Percentiles rank a stretch among this genome's conserved stretches.
phyloP scores from a whole-genome alignment of 2,888 invertebrate species.

The Pherbina coryleti region DNA sequence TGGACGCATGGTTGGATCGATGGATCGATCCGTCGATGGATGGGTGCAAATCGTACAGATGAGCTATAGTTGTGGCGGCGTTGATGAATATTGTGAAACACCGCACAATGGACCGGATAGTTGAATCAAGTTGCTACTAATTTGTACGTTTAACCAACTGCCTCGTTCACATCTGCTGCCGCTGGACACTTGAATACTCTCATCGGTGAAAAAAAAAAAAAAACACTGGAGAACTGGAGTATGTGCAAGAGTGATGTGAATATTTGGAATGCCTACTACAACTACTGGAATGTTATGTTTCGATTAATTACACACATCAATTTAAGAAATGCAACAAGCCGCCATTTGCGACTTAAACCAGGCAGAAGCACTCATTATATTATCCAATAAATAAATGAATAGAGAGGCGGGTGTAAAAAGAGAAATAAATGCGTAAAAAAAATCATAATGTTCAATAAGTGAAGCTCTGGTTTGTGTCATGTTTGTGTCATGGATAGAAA shows the following conservation, averaged over 20 bases:
- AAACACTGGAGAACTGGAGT: constrained; percentile 38
- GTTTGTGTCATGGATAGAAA: no score
- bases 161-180: constrained; percentile 32
- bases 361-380: no score
- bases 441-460: no score
- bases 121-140: constrained; percentile 33
- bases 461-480: no score
- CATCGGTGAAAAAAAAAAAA: not conserved
- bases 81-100: constrained; percentile 6
- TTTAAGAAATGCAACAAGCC: constrained; percentile 62
- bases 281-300: constrained; percentile 41
- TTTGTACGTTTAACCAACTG: constrained; percentile 36
- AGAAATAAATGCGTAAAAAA: no score
- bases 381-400: no score
- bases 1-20: no score
- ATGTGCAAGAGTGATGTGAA: constrained; percentile 54
- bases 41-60: no score
- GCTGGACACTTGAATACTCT: not conserved
- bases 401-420: no score
- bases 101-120: constrained; percentile 37
- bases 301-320: constrained; percentile 67
- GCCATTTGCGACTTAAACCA: constrained; percentile 37
- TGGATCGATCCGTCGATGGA: no score
- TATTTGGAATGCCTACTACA: constrained; percentile 50
- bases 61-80: no score